Evolutionary conservation across 1,140 invertebrate genomes (phyloP), one percentile per base, ranked within the genome.

Genomic region (Ylistrum balloti): DNA sequence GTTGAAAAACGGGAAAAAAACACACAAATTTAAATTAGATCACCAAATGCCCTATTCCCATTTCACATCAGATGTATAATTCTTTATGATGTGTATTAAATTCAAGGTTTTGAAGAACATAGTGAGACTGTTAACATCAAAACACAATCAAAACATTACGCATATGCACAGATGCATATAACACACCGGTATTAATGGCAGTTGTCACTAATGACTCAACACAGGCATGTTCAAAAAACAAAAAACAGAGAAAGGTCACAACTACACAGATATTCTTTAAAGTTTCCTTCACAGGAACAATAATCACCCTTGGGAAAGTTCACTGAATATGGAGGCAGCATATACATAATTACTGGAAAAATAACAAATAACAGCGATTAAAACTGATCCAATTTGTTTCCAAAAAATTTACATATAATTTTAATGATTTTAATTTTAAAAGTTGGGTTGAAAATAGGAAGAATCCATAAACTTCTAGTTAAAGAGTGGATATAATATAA

Each of bases 221-320:
- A 74, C n/a, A 74, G 56, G n/a, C 56, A 74, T 28, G 3, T 17
- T 74, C n/a, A 9, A 74, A n/a, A 74, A 74, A 74, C 56, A 74
- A 28, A 28, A 74, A 5, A 74, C 22, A 74, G n/a, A 74, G 56
- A n/a, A 17, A 74, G 7, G 17, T 17, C 41, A 74, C 22, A 74
- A 74, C 56, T 45, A 45, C 35, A 38, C 17, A 38, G 35, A 38
- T 13, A 13, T 45, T 17, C 7, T 28, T 1, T 9, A 45, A 74
- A 9, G 28, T 28, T 74, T 74, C 56, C 28, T 28, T 74, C n/a
- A 74, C 15, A 74, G 56, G 1, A 74, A 74, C 22, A 28, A 74
- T 74, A 74, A 74, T 74, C 56, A 74, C 56, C 56, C 56, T 74
- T n/a, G 56, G 56, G 56, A 74, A 74, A 74, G 56, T 74, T 74